Base-by-base conservation (phyloP, 2,797 vertebrate genomes). In the Anableps anableps region DNA sequence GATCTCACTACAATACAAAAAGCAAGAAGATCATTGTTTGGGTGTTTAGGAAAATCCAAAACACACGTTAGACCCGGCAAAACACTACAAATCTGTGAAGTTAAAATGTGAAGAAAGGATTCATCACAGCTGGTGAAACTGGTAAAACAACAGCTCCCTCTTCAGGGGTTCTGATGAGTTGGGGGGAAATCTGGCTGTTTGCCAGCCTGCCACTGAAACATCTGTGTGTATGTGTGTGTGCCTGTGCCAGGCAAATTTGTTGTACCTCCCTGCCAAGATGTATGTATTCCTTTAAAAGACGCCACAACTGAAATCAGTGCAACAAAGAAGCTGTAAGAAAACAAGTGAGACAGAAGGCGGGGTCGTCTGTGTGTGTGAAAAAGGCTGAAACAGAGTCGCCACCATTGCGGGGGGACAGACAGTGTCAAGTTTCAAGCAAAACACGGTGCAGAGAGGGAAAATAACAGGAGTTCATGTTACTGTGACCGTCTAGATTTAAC, bases 71-170 rank as follows among this genome's bases (percentile, higher is more conserved):
- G 55, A 78, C 75, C 76, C n/a, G 36, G 72, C 64, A 5, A 4
- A 9, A 76, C 72, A 85, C 50, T 2, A 75, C 23, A 83, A 77
- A 82, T 43, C 75, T 11, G 16, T 34, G 10, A 19, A 71, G 78
- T 75, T 26, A 82, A 53, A 73, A 73, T 51, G n/a, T 45, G 72
- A 87, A 75, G 68, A 55, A 29, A 19, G 2, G 72, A 71, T 68
- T n/a, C 14, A 29, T 66, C 72, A 47, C 51, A 53, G 41, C 17
- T 19, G 47, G 47, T 76, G 55, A 73, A n/a, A 77, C 64, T 80
- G 83, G 70, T 83, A 84, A 88, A 92, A 91, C 89, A 92, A 93
- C 87, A 91, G 88, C 91, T 93, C 91, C 93, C 88, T 90, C 89
- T 90, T 90, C 85, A 86, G 88, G 85, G 83, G 77, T 79, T 80